Percentiles rank a stretch among this genome's conserved stretches.
These are phyloP conservation scores for Drosophila anomalata DNA, from an alignment of 2,888 invertebrate genomes.

Conservation along the genomic window DNA sequence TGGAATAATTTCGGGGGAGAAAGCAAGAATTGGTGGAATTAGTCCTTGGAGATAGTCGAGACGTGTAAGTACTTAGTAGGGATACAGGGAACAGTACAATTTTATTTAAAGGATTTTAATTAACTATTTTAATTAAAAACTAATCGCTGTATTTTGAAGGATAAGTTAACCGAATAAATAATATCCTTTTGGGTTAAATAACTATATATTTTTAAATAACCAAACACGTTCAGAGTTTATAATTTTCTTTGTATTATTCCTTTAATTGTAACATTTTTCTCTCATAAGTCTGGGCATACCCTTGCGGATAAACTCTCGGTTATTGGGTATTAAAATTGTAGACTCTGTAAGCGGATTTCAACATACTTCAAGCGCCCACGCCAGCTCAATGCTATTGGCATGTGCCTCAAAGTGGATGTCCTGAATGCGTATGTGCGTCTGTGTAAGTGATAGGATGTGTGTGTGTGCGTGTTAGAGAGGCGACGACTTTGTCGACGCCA, in stretches of 20 bases:
- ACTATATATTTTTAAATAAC: too few species aligned
- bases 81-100: too few species aligned
- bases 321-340: conserved; percentile 45
- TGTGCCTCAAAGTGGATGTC: conserved; percentile 8
- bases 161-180: too few species aligned
- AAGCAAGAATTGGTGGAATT: conserved; percentile 1
- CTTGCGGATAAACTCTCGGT: conserved; percentile 18
- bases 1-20: conserved; percentile 36
- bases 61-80: conserved; percentile 9
- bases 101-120: too few species aligned
- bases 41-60: neutral
- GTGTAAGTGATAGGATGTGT: conserved; percentile 3
- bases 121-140: too few species aligned
- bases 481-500: conserved; percentile 48
- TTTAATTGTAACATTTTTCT: neutral
- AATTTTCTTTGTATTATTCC: neutral
- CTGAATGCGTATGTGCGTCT: conserved; percentile 9
- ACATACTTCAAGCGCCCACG: conserved; percentile 40
- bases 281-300: conserved; percentile 17
- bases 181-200: too few species aligned
- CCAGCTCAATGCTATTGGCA: conserved; percentile 33
- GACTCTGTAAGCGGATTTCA: conserved; percentile 48
- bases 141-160: too few species aligned
- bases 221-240: too few species aligned
- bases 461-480: conserved; percentile 28